These are phyloP conservation scores for Albula glossodonta DNA, from an alignment of 2,113 vertebrate genomes.

Conservation along the genomic window DNA sequence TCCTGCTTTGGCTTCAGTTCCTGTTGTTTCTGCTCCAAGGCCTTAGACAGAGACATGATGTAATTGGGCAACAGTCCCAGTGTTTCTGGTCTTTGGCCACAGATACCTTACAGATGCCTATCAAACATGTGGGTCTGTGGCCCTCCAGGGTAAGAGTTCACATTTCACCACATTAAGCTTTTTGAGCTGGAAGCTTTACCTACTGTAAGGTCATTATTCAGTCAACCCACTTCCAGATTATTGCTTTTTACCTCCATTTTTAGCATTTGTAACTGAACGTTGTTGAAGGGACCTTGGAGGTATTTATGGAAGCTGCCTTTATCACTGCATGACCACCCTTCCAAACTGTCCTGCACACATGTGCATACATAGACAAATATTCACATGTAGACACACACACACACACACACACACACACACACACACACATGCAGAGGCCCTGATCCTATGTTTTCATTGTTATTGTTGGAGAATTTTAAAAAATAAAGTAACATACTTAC, in stretches of 20 bases:
- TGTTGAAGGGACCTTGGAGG: not conserved
- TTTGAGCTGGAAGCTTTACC: not conserved
- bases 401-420: not conserved
- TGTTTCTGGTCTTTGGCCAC: not conserved
- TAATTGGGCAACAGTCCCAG: not conserved
- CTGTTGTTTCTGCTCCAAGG: no score
- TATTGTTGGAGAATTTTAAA: constrained; percentile 60
- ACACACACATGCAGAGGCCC: not conserved
- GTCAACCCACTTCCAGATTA: not conserved
- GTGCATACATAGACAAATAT: not conserved
- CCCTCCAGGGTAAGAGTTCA: not conserved
- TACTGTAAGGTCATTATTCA: not conserved
- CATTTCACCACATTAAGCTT: not conserved
- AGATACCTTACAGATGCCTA: not conserved
- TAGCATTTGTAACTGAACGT: constrained; percentile 1
- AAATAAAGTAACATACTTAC: constrained; percentile 67
- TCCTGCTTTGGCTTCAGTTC: no score
- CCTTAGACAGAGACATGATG: no score
- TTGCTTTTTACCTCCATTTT: not conserved
- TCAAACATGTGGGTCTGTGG: not conserved
- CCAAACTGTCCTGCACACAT: not conserved
- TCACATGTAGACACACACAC: no score
- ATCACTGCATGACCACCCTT: no score
- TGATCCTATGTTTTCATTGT: constrained; percentile 48
- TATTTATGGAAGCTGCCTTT: no score